Evolutionary conservation across 64 coral and sea anemone species (phyloP).

Genomic region (Trachythela sp.): DNA sequence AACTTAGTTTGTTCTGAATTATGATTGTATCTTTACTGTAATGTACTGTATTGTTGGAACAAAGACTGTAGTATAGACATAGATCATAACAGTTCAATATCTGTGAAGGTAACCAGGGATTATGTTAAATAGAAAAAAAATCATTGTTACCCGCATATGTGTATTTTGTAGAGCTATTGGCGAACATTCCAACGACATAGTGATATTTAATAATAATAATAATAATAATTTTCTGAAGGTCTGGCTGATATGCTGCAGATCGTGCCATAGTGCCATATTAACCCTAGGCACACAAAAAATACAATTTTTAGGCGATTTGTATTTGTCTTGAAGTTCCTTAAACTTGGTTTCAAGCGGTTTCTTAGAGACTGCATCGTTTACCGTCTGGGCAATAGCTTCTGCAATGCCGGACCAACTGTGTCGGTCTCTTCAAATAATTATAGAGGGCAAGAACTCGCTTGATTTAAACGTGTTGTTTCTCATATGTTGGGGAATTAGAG

Average conservation of each 20-base stretch:
- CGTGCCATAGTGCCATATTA: constrained; percentile 39
- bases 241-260: background rate
- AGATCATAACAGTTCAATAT: too few relatives aligned
- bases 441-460: constrained; percentile 28
- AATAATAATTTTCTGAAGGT: background rate
- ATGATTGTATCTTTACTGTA: too few relatives aligned
- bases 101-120: too few relatives aligned
- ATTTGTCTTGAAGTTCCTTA: constrained; percentile 64
- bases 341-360: constrained; percentile 57
- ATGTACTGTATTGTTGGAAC: too few relatives aligned
- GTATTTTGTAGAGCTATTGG: too few relatives aligned
- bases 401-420: constrained; percentile 30
- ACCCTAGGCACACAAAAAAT: constrained; percentile 59
- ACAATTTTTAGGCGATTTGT: constrained; percentile 57
- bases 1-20: too few relatives aligned
- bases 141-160: too few relatives aligned
- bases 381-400: constrained; percentile 37
- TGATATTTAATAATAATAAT: too few relatives aligned
- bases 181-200: too few relatives aligned
- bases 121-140: too few relatives aligned
- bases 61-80: too few relatives aligned
- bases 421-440: constrained; percentile 62
- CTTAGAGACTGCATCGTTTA: constrained; percentile 53
- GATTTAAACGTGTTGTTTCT: background rate
- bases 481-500: background rate